Conservation (phyloP, 2,113 vertebrate species). For the Eptatretus burgeri region DNA sequence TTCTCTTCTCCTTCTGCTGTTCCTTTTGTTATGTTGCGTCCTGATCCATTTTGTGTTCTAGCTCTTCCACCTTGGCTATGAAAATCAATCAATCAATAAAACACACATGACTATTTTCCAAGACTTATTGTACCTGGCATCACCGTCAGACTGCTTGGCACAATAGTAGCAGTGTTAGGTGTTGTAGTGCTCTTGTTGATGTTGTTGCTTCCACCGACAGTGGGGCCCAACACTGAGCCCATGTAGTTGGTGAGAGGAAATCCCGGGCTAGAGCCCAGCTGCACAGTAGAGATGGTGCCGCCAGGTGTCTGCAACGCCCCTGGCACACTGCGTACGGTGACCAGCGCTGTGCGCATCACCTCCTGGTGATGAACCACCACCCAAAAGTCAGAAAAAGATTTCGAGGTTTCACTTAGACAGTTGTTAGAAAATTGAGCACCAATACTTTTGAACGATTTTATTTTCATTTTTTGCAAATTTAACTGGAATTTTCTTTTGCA, state of each 20-base stretch:
- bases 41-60: too few relatives aligned
- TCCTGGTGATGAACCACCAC: conserved; percentile 26
- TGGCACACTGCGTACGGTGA: conserved; percentile 68
- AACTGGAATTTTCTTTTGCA: neutral
- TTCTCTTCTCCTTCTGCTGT: too few relatives aligned
- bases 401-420: neutral
- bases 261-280: conserved; percentile 63
- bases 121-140: too few relatives aligned
- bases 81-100: too few relatives aligned
- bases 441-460: neutral
- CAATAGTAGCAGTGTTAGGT: neutral
- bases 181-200: neutral
- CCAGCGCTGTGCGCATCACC: conserved; percentile 40
- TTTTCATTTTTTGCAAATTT: too few relatives aligned
- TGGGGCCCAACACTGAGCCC: conserved; percentile 32
- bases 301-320: conserved; percentile 25
- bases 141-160: too few relatives aligned
- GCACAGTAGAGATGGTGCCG: conserved; percentile 77
- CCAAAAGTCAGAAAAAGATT: neutral
- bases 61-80: too few relatives aligned
- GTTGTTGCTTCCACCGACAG: conserved; percentile 13
- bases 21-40: too few relatives aligned
- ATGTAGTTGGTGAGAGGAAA: conserved; percentile 98
- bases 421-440: neutral
- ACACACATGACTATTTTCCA: too few relatives aligned